A percentile compares a stretch with the other conserved stretches of the same genome.
phyloP scores from a whole-genome alignment of 2,797 vertebrate species.

The Rhynchotus rufescens region DNA sequence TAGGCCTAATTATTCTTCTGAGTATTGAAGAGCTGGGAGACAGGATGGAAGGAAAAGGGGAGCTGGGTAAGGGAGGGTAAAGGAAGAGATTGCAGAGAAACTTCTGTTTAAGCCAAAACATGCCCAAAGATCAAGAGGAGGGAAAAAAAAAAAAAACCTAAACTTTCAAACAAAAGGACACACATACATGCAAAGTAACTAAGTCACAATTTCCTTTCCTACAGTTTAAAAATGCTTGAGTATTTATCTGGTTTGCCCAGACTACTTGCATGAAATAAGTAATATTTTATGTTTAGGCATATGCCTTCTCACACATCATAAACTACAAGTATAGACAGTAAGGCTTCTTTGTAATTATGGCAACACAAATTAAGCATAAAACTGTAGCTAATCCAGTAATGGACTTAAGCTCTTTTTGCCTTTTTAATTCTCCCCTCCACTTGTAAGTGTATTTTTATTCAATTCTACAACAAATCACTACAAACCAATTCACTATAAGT shows the following conservation, averaged over 20 bases:
- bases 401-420: not conserved
- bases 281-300: not conserved
- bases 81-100: slow-evolving; percentile 6
- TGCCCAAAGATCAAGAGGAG: not conserved
- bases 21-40: not conserved
- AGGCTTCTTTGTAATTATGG: not conserved
- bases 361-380: not conserved
- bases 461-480: not conserved
- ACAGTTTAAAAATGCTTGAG: not conserved
- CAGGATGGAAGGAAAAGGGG: not conserved
- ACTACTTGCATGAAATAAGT: not conserved
- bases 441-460: not conserved
- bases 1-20: not conserved
- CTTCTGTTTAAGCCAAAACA: slow-evolving; percentile 26
- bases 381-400: not conserved
- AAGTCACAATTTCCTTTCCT: not conserved
- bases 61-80: not conserved
- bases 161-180: not conserved
- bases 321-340: not conserved
- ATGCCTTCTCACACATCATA: not conserved
- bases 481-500: not conserved
- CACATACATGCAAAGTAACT: not conserved
- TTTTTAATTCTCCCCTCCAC: not conserved
- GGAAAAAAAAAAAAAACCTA: not conserved
- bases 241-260: not conserved